A percentile compares a stretch with the other conserved stretches of the same genome.
Conservation (phyloP, 1,140 invertebrate species). For the Camponotus floridanus region DNA sequence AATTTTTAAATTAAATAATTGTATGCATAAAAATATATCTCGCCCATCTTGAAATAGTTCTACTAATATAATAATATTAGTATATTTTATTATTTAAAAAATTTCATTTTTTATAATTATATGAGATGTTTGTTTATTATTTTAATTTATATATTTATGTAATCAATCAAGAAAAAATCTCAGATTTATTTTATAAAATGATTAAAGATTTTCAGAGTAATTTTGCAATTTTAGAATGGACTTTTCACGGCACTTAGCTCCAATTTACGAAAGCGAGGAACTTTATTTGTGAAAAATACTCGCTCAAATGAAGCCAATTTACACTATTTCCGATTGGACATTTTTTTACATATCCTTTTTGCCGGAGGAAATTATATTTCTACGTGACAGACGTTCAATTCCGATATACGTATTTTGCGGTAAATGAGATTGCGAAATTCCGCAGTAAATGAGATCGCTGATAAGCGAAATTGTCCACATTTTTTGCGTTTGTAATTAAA, state of each 20-base stretch:
- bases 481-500: not conserved
- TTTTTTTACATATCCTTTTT: slow-evolving; percentile 30
- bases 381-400: slow-evolving; percentile 31
- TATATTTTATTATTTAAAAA: slow-evolving; percentile 3
- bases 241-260: slow-evolving; percentile 31
- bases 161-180: not conserved
- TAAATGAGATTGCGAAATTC: slow-evolving; percentile 26
- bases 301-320: slow-evolving; percentile 42
- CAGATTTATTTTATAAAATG: not conserved
- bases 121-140: not conserved
- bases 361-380: slow-evolving; percentile 48
- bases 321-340: slow-evolving; percentile 43
- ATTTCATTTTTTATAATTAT: not conserved
- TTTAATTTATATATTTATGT: not conserved
- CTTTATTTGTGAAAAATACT: slow-evolving; percentile 33
- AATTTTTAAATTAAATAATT: not conserved
- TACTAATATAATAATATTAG: not conserved
- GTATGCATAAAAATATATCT: not conserved
- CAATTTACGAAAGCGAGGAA: not conserved
- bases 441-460: slow-evolving; percentile 18
- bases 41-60: not conserved
- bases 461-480: slow-evolving; percentile 24
- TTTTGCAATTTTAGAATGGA: slow-evolving; percentile 27
- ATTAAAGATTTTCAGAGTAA: not conserved
- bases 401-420: slow-evolving; percentile 10